Conservation (phyloP, 1,140 invertebrate species). For the Heliconius nattereri region DNA sequence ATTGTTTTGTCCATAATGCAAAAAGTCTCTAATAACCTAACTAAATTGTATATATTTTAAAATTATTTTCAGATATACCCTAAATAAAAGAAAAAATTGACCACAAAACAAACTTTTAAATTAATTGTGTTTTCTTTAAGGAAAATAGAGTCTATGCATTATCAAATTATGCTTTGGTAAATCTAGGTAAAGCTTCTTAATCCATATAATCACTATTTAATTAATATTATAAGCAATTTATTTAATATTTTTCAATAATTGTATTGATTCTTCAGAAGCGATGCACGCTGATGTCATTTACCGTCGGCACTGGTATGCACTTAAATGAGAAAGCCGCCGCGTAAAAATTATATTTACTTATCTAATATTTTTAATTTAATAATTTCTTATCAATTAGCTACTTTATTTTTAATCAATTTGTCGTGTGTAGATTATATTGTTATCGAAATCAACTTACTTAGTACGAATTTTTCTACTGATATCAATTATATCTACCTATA, state of each 20-base stretch:
- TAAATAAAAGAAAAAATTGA: background rate
- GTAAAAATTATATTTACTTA: background rate
- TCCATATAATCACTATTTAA: background rate
- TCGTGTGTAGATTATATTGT: constrained; percentile 24
- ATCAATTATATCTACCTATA: background rate
- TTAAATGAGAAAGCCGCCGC: constrained; percentile 21
- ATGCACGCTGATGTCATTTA: background rate
- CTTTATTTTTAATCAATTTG: constrained; percentile 37
- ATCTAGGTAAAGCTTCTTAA: background rate
- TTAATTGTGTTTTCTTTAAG: background rate
- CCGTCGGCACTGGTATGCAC: constrained; percentile 29
- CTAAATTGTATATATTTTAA: background rate
- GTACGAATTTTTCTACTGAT: background rate
- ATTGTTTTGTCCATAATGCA: background rate
- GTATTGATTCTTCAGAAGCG: background rate
- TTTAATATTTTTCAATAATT: background rate
- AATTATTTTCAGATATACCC: background rate
- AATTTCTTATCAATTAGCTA: constrained; percentile 35
- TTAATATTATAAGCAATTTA: background rate
- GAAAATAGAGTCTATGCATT: background rate
- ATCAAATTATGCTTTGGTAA: background rate
- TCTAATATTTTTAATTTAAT: constrained; percentile 30
- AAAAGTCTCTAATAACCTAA: background rate
- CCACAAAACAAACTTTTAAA: background rate
- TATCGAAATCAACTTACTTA: constrained; percentile 21